phyloP scores from a whole-genome alignment of 1,140 invertebrate genomes.

The Diachasma alloeum region DNA sequence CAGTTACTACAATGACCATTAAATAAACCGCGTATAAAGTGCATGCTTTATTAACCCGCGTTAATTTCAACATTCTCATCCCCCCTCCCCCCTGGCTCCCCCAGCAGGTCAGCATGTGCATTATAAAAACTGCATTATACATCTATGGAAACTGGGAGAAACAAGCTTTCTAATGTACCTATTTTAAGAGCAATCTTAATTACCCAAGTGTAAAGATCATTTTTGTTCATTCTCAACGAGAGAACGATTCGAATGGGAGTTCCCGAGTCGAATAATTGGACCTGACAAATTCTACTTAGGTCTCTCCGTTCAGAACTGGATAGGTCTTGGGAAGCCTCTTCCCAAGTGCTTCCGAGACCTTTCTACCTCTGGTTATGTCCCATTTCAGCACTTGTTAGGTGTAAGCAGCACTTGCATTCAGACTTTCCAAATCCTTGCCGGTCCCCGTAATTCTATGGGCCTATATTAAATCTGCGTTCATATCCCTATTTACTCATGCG shows the following conservation, averaged over 20 bases:
- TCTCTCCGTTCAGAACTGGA: too few species aligned
- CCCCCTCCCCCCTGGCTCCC: background rate
- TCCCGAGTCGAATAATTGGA: too few species aligned
- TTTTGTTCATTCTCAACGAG: background rate
- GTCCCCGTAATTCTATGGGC: too few species aligned
- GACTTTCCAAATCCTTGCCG: too few species aligned
- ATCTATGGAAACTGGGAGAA: constrained; percentile 3
- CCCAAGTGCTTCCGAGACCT: too few species aligned
- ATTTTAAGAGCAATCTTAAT: background rate
- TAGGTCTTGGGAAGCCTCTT: too few species aligned
- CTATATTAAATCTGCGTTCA: too few species aligned
- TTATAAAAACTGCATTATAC: background rate
- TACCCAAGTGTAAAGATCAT: background rate
- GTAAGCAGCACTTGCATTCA: too few species aligned
- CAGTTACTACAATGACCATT: background rate
- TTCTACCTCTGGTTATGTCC: too few species aligned
- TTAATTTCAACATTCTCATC: background rate
- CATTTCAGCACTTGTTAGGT: too few species aligned
- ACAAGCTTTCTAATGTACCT: background rate
- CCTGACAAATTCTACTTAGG: too few species aligned
- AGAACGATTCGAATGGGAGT: background rate
- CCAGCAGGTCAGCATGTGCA: background rate
- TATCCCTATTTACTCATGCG: too few species aligned
- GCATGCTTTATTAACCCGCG: background rate
- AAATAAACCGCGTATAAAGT: background rate